A percentile compares a stretch with the other conserved stretches of the same genome.
phyloP scores from a whole-genome alignment of 2,797 vertebrate species.

The Serranus cabrilla region DNA sequence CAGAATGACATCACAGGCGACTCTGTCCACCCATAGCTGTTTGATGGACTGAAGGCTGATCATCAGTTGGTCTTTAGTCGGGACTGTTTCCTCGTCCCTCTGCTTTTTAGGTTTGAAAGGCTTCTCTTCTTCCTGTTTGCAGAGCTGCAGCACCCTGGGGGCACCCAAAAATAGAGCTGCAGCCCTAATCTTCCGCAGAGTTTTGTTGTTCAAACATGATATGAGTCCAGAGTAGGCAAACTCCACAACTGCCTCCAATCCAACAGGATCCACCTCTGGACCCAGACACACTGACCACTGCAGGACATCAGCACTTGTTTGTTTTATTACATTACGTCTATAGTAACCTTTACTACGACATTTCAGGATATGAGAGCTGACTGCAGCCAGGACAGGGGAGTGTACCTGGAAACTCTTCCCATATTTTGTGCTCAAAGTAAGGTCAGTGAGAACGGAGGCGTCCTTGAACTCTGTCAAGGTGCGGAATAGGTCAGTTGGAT shows the following conservation, averaged over 20 bases:
- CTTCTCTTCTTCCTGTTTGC: constrained; percentile 42
- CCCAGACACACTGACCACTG: constrained; percentile 46
- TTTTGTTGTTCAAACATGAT: constrained; percentile 46
- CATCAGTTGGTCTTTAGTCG: constrained; percentile 62
- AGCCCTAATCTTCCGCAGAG: constrained; percentile 53
- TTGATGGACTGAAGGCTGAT: constrained; percentile 71
- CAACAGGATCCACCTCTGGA: constrained; percentile 62
- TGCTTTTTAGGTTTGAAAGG: neutral
- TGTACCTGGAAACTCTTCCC: constrained; percentile 68
- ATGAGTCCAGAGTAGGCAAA: constrained; percentile 85
- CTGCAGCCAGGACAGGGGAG: constrained; percentile 78
- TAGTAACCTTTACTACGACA: constrained; percentile 25
- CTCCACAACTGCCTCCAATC: constrained; percentile 79
- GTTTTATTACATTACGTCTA: neutral
- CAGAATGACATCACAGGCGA: constrained; percentile 83
- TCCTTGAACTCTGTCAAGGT: constrained; percentile 71
- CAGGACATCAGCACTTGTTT: neutral
- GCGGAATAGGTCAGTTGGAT: constrained; percentile 66
- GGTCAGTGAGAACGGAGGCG: constrained; percentile 78
- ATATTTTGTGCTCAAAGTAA: constrained; percentile 69
- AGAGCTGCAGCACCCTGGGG: constrained; percentile 73
- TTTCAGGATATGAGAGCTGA: constrained; percentile 72
- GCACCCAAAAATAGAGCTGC: constrained; percentile 73
- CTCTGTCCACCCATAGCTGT: constrained; percentile 73
- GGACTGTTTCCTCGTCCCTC: constrained; percentile 25